Conservation (phyloP, 2,113 vertebrate genomes). For the Melanotaenia duboulayi region DNA sequence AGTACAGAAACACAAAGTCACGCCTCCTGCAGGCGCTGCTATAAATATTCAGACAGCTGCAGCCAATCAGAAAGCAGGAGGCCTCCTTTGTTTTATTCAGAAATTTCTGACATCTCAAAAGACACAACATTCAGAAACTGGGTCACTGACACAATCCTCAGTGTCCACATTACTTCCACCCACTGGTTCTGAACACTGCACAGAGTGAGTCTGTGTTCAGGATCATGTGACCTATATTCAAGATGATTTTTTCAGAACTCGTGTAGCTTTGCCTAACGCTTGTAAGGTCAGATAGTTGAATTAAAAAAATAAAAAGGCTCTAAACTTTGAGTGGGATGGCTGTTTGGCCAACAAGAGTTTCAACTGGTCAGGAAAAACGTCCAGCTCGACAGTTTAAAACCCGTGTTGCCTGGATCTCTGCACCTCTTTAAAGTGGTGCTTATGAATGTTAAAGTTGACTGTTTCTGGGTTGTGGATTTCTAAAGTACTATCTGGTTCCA, state of each 20-base stretch:
- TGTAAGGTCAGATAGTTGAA: too few relatives aligned
- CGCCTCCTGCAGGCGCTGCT: not conserved
- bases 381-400: too few relatives aligned
- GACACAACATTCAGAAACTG: not conserved
- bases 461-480: too few relatives aligned
- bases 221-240: slow-evolving; percentile 7
- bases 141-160: slow-evolving; percentile 6
- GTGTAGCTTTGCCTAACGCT: too few relatives aligned
- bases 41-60: not conserved
- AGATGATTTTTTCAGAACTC: not conserved
- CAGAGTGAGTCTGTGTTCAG: not conserved
- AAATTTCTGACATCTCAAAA: slow-evolving; percentile 1
- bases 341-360: too few relatives aligned
- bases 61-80: not conserved
- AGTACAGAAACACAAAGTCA: not conserved
- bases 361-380: too few relatives aligned
- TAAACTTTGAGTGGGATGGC: too few relatives aligned
- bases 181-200: not conserved
- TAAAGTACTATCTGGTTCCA: too few relatives aligned
- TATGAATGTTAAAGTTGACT: too few relatives aligned
- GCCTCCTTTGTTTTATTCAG: not conserved
- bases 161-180: slow-evolving; percentile 7
- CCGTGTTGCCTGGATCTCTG: too few relatives aligned
- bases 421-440: too few relatives aligned
- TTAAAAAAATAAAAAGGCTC: too few relatives aligned